Evolutionary conservation across 2,888 invertebrate species (phyloP), one percentile per base, ranked within the genome.

Genomic region (Andrena praecox): DNA sequence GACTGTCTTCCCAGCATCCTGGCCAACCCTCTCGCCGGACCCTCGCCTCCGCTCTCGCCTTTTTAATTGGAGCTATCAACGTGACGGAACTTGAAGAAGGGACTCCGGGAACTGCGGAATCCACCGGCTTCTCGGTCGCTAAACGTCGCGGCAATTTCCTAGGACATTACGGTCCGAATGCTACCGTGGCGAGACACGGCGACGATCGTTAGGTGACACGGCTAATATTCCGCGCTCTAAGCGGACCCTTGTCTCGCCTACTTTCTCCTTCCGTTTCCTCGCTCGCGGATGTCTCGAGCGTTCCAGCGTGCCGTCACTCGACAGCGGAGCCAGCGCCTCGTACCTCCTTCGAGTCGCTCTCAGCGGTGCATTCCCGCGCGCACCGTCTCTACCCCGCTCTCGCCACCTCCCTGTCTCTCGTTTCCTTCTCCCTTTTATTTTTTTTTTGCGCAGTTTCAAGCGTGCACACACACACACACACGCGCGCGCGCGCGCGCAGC

Each of bases 141-240:
- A 56, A 56, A 56, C 42, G 56, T 24, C 33, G 67, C n/a, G 42
- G 24, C 66, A 72, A 64, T 73, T 74, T 69, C 60, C 12, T 60
- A 16, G 68, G 64, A 35, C 67, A 78, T 69, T 69, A 71, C 80
- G 56, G 16, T 12, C 48, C 29, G 63, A 56, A 50, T 68, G 67
- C 52, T 56, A 16, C 27, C 66, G 59, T n/a, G 56, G 50, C 54
- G 70, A 74, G 64, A 73, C 66, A 64, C 74, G 71, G 71, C 74
- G 75, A 74, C 54, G 72, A 74, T 75, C 70, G 29, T 77, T 75
- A 75, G 60, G 33, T 68, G 74, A 69, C 73, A 64, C 82, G 70
- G 52, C 71, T 84, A 78, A 82, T 84, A 81, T 69, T 60, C 66
- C 52, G 69, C 56, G 35, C 71, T 54, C 71, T 48, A 68, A 71